Evolutionary conservation across 2,888 invertebrate genomes (phyloP), one percentile per base, ranked within the genome.

Genomic region (Pandemis heparana): DNA sequence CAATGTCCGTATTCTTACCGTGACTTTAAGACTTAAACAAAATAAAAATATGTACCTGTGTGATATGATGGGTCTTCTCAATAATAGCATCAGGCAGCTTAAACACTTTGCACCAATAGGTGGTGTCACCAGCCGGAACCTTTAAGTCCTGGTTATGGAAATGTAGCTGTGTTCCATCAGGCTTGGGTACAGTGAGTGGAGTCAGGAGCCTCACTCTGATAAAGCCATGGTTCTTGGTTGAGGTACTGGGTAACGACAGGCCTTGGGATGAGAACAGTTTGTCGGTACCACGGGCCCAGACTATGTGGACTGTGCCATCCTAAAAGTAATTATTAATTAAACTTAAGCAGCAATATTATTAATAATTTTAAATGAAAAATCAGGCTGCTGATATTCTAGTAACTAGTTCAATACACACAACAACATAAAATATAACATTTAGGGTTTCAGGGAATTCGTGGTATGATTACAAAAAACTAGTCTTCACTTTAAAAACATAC

Each of bases 91-190:
- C 94, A 0, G 98, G 98, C 14, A 99, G 89, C 83, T 96, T 96
- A 67, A 97, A 95, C 6, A 99, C 96, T 75, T 97, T 97, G 86
- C 99, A 99, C 99, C 99, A 99, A 86, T 99, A 99, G 0, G 99
- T 99, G 0, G 99, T 99, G 81, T 99, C 99, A 12, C 90, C 94
- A 2, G 95, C 94, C 0, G 99, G 99, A 5, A 99, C 96, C 75
- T 95, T 91, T 0, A 98, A 95, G 63, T 96, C 91, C 69, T 96
- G 92, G 23, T 96, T 95, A 0, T 95, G 91, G 38, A 98, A 91
- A 73, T 96, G 95, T 41, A 97, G 88, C 73, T 94, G 89, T 85
- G 95, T 95, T 0, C 96, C 93, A 38, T 95, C 77, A 0, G 85
- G 80, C n/a, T 83, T 82, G 3, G 95, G 92, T 14, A 88, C 80